phyloP scores from a whole-genome alignment of 2,888 invertebrate genomes.

The Heteromyza rotundicornis region DNA sequence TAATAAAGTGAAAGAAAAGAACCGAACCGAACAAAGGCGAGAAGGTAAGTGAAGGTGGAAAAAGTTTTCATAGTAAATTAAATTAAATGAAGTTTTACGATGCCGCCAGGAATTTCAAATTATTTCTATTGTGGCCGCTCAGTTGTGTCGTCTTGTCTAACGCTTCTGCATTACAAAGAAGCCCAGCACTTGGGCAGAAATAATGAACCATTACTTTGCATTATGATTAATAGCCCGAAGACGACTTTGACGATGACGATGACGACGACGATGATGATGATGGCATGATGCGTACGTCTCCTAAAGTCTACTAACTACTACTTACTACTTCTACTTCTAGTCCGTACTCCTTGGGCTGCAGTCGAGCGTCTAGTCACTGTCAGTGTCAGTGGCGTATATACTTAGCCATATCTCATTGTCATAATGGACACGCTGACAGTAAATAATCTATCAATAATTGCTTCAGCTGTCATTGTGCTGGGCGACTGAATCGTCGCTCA shows the following conservation, averaged over 20 bases:
- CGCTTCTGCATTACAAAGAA: too few relatives aligned
- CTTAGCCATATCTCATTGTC: constrained; percentile 41
- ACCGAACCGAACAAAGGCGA: background rate
- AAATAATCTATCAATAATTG: constrained; percentile 60
- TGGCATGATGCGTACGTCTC: too few relatives aligned
- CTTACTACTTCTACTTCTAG: too few relatives aligned
- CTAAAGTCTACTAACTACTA: too few relatives aligned
- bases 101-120: background rate
- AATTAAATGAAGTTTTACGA: background rate
- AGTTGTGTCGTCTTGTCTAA: too few relatives aligned
- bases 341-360: background rate
- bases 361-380: constrained; percentile 36
- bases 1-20: background rate
- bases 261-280: too few relatives aligned
- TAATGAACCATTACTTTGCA: too few relatives aligned
- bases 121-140: background rate
- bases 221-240: too few relatives aligned
- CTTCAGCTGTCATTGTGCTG: constrained; percentile 35
- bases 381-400: constrained; percentile 30
- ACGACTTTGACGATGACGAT: too few relatives aligned
- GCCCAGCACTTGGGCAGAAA: too few relatives aligned
- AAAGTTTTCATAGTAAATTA: background rate
- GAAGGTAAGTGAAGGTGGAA: background rate
- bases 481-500: background rate
- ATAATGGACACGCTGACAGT: constrained; percentile 53